Conservation (phyloP, 2,888 invertebrate species). For the Pegoplata infirma region DNA sequence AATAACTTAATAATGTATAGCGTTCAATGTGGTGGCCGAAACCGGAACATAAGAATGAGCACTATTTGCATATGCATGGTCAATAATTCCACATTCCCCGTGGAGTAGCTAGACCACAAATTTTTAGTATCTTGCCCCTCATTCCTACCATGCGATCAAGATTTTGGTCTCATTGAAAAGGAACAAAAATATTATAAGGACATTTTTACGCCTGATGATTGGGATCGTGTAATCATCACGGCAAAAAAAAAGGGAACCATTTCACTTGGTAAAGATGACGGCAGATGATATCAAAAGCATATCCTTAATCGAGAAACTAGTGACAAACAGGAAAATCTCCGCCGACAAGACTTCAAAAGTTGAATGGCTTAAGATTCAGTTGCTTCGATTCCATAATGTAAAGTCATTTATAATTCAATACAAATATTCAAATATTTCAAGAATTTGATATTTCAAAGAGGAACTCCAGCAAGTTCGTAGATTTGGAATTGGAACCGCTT, state of each 20-base stretch:
- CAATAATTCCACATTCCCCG: constrained; percentile 42
- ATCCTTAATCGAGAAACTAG: constrained; percentile 40
- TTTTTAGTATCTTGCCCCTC: constrained; percentile 52
- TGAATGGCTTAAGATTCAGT: constrained; percentile 52
- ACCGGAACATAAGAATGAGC: constrained; percentile 48
- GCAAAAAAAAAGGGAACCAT: constrained; percentile 50
- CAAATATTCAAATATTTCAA: constrained; percentile 40
- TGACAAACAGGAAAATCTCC: constrained; percentile 56
- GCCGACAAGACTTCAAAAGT: constrained; percentile 42
- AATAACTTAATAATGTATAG: constrained; percentile 28
- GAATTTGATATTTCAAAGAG: constrained; percentile 43
- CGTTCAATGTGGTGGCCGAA: constrained; percentile 51
- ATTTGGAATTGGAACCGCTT: constrained; percentile 52
- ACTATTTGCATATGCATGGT: constrained; percentile 49
- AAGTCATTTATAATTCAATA: too few relatives aligned
- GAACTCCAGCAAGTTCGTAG: constrained; percentile 44
- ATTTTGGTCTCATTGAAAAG: constrained; percentile 42
- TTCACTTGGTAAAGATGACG: constrained; percentile 52
- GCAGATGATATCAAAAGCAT: constrained; percentile 49
- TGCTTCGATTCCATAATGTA: constrained; percentile 33
- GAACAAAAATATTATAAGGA: constrained; percentile 44
- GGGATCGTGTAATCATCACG: constrained; percentile 47
- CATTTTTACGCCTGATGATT: too few relatives aligned
- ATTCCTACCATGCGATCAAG: constrained; percentile 50
- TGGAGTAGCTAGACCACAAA: constrained; percentile 46